Conservation (phyloP, 2,113 vertebrate genomes). For the Pipa parva region DNA sequence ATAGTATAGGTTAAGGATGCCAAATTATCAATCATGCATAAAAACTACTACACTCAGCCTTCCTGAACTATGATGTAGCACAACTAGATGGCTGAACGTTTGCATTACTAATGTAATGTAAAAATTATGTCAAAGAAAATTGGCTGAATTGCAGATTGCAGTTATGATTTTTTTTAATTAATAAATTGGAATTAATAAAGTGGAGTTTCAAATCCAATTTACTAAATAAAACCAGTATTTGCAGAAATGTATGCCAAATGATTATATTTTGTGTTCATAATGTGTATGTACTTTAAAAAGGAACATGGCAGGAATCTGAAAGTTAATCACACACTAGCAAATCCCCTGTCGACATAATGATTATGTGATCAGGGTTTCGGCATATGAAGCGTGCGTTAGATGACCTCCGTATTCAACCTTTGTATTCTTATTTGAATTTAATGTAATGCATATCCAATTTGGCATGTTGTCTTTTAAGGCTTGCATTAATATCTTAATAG, state of each 20-base stretch:
- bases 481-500: conserved; percentile 28
- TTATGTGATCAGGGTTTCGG: background rate
- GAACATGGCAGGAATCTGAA: background rate
- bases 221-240: no score
- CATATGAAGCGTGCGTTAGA: conserved; percentile 3
- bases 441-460: background rate
- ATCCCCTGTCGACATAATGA: rapidly evolving
- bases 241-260: background rate
- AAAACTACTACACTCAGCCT: no score
- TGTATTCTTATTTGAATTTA: conserved; percentile 15
- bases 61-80: background rate
- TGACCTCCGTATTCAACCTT: conserved; percentile 12
- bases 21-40: background rate
- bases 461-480: conserved; percentile 24
- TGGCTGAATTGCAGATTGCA: background rate
- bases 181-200: no score
- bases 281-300: background rate
- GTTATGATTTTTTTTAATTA: conserved; percentile 2
- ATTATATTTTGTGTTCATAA: conserved; percentile 5
- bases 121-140: background rate
- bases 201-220: no score
- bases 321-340: background rate
- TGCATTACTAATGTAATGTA: no score
- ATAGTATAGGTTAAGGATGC: background rate
- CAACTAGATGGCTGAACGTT: background rate